phyloP scores from a whole-genome alignment of 2,888 invertebrate genomes.

The Synergus itoensis region DNA sequence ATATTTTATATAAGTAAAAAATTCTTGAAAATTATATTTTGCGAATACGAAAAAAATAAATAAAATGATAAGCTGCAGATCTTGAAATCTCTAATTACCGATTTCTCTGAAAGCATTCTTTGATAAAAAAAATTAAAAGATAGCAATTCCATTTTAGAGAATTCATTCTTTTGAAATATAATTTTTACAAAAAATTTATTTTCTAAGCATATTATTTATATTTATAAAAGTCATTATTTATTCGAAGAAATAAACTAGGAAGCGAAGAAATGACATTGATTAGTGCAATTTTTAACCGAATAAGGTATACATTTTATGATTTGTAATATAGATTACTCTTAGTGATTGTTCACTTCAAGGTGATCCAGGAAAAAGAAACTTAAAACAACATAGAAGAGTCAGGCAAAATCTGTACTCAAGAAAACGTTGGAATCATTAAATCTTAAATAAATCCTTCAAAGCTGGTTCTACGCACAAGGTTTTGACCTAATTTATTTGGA shows the following conservation, averaged over 20 bases:
- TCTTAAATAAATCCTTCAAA: neutral
- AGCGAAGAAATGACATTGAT: conserved; percentile 2
- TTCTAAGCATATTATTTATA: neutral
- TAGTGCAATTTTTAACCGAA: neutral
- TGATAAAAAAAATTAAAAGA: too few relatives aligned
- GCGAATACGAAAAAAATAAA: too few relatives aligned
- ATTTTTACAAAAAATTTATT: neutral
- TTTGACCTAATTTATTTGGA: conserved; percentile 17
- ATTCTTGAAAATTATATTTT: too few relatives aligned
- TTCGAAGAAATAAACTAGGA: conserved; percentile 1
- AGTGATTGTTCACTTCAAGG: conserved; percentile 32
- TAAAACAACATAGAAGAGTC: neutral
- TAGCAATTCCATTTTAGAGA: neutral
- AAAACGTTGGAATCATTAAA: neutral
- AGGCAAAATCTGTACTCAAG: conserved; percentile 1
- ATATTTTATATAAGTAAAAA: too few relatives aligned
- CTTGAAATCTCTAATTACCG: too few relatives aligned
- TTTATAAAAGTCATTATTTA: neutral
- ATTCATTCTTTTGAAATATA: neutral
- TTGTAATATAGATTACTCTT: neutral
- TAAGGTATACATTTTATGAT: neutral
- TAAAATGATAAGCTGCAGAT: too few relatives aligned
- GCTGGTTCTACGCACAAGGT: neutral
- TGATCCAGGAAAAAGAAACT: conserved; percentile 14
- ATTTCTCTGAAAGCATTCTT: too few relatives aligned